These are phyloP conservation scores for Agrilus cyanescens DNA, from an alignment of 2,888 invertebrate species.

Conservation along the genomic window DNA sequence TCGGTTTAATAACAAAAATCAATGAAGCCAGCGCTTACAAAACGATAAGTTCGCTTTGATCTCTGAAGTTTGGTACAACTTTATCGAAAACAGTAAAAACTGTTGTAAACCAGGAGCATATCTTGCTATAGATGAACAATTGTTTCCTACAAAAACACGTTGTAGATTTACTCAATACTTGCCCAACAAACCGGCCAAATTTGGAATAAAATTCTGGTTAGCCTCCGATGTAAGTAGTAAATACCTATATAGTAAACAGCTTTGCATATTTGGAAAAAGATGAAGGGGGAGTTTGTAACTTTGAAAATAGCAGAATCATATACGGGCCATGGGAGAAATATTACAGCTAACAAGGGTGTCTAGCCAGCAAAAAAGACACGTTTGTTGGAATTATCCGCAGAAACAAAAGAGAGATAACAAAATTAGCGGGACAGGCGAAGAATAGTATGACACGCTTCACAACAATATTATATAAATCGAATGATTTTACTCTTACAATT, in stretches of 20 bases:
- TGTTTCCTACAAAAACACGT: conserved; percentile 20
- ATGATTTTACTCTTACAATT: too few relatives aligned
- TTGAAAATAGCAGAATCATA: too few relatives aligned
- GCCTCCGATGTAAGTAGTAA: conserved; percentile 15
- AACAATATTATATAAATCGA: too few relatives aligned
- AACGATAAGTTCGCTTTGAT: not conserved
- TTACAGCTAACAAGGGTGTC: too few relatives aligned
- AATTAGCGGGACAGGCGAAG: too few relatives aligned
- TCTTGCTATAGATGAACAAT: conserved; percentile 18
- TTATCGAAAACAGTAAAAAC: conserved; percentile 10
- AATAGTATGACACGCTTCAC: too few relatives aligned
- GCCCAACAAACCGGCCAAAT: conserved; percentile 24
- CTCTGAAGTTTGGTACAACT: not conserved
- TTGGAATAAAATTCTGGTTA: conserved; percentile 25
- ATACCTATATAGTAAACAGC: too few relatives aligned
- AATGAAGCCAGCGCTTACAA: not conserved
- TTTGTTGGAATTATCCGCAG: too few relatives aligned
- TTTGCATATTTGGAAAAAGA: conserved; percentile 3
- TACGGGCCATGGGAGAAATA: too few relatives aligned
- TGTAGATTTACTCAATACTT: conserved; percentile 25
- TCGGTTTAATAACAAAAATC: not conserved
- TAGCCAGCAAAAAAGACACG: too few relatives aligned
- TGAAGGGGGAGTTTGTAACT: too few relatives aligned
- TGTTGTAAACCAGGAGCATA: conserved; percentile 16
- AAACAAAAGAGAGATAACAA: too few relatives aligned